Base-by-base conservation (phyloP, 1,140 invertebrate genomes). In the Orussus abietinus region DNA sequence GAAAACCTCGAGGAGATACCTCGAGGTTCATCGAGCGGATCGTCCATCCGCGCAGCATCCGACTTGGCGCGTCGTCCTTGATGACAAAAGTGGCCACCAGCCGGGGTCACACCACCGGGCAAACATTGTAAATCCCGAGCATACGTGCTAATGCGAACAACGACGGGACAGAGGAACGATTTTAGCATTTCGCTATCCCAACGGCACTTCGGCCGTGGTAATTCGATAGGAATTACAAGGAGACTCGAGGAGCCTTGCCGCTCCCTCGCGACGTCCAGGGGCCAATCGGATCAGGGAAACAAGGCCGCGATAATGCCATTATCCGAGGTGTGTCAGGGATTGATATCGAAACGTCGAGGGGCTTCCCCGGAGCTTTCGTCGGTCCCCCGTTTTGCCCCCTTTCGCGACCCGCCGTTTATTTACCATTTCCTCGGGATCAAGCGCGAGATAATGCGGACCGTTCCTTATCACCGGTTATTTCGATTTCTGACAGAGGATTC, bases 61-160 rank as follows among this genome's bases (percentile, higher is more conserved):
- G n/a, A n/a, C n/a, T n/a, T n/a, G n/a, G n/a, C n/a, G n/a, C n/a
- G n/a, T n/a, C n/a, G n/a, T n/a, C n/a, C n/a, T n/a, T n/a, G n/a
- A n/a, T n/a, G n/a, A n/a, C n/a, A n/a, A n/a, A n/a, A n/a, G n/a
- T n/a, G n/a, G n/a, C n/a, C n/a, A n/a, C n/a, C n/a, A n/a, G n/a
- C n/a, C n/a, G n/a, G n/a, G n/a, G n/a, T n/a, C n/a, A n/a, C n/a
- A n/a, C n/a, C 31, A 36, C 47, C 42, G 43, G 20, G 51, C 46
- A 59, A 66, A 66, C 46, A 62, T 65, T 65, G 54, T 51, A 55
- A 59, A 57, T 54, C 30, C 32, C 31, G 15, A 12, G 36, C 45
- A 41, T 48, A 47, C 59, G 57, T 65, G 65, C 62, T 66, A 68
- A 66, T 62, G 60, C 59, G 59, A 66, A 64, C 59, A 64, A 64